phyloP scores from a whole-genome alignment of 2,113 vertebrate genomes.

The Eolophus roseicapilla region DNA sequence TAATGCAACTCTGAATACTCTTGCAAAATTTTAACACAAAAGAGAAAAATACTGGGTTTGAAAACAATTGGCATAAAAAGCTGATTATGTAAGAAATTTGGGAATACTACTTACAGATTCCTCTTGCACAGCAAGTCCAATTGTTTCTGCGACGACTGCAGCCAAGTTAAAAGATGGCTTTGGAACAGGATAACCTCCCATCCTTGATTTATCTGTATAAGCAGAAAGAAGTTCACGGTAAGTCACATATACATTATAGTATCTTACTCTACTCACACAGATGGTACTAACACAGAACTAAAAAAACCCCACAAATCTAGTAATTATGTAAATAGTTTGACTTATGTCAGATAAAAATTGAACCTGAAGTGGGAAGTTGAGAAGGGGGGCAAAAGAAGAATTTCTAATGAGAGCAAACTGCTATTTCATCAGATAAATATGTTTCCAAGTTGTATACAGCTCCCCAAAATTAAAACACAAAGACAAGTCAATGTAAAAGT shows the following conservation, averaged over 20 bases:
- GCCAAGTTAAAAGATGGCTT: conserved; percentile 73
- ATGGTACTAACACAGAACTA: background rate
- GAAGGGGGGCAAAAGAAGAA: background rate
- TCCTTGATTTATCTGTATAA: conserved; percentile 54
- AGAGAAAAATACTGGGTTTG: background rate
- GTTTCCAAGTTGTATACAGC: background rate
- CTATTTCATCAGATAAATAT: background rate
- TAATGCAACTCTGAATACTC: background rate
- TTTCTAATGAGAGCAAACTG: background rate
- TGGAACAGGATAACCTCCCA: conserved; percentile 48
- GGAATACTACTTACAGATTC: conserved; percentile 77
- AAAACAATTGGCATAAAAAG: background rate
- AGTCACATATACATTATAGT: background rate
- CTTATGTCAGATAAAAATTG: background rate
- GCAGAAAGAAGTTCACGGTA: background rate
- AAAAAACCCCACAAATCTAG: background rate
- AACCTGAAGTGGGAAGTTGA: background rate
- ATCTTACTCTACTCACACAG: background rate
- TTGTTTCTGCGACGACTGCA: conserved; percentile 86
- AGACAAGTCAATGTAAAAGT: background rate
- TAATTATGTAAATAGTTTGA: background rate
- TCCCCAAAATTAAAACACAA: background rate
- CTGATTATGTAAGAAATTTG: background rate
- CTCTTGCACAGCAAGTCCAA: conserved; percentile 73
- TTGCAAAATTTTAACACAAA: background rate